Conservation (phyloP, 1,140 invertebrate genomes). For the Trichoplusia ni region DNA sequence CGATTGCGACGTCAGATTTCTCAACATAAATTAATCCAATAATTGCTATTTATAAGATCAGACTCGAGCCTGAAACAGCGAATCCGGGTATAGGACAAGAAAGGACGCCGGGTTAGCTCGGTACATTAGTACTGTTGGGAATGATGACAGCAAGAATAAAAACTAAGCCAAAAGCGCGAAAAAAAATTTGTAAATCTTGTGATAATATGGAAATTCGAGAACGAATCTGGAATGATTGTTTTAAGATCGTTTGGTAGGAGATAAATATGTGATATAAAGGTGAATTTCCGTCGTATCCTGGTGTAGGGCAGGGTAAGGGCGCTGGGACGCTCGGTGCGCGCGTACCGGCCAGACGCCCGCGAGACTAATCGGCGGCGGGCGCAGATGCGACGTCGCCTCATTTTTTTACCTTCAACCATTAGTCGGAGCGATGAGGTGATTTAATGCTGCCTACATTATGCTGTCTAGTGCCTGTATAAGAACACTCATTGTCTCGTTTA, state of each 20-base stretch:
- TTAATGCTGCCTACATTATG: slow-evolving; percentile 3
- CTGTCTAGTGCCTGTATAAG: no score
- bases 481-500: no score
- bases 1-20: no score
- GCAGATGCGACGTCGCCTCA: slow-evolving; percentile 3
- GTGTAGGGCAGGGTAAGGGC: slow-evolving; percentile 35
- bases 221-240: not conserved
- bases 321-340: slow-evolving; percentile 36
- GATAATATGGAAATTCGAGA: not conserved
- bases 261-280: slow-evolving; percentile 3
- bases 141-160: not conserved
- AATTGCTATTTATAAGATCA: not conserved
- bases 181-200: slow-evolving; percentile 18
- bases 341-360: slow-evolving; percentile 21
- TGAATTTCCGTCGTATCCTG: slow-evolving; percentile 20
- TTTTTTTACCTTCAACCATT: slow-evolving; percentile 11
- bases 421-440: slow-evolving; percentile 5
- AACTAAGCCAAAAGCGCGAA: not conserved
- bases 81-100: not conserved
- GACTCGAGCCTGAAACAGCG: slow-evolving; percentile 1
- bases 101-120: not conserved
- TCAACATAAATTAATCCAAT: no score
- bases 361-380: slow-evolving; percentile 14
- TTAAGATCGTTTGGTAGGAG: not conserved
- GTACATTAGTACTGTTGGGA: not conserved